Evolutionary conservation across 2,888 invertebrate genomes (phyloP), one percentile per base, ranked within the genome.

Genomic region (Drosophila ustulata): DNA sequence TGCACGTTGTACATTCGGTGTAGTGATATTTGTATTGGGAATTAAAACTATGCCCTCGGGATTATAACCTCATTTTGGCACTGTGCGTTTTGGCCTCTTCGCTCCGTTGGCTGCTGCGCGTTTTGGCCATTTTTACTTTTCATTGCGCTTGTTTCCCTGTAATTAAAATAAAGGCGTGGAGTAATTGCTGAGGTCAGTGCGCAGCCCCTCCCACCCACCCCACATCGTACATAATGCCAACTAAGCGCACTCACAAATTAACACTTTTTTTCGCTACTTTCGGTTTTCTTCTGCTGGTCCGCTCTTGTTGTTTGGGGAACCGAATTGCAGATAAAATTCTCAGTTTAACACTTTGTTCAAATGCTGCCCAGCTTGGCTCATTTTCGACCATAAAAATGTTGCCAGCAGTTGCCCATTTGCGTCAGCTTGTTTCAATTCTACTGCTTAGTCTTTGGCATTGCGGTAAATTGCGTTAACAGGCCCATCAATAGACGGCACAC

Each of bases 281-380:
- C 11, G 34, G n/a, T 34, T 41, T 52, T 51, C 51, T 71, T 55
- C 9, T 39, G 46, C 9, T 34, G 32, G 32, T 9, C 34, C 11
- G 11, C 23, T 23, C 13, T 8, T 56, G 71, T 78, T 80, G 81
- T 88, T 83, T 69, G 89, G 80, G 84, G 58, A 84, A 84, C 88
- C 80, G 78, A 88, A 85, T 75, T 69, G 88, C 88, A 89, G 89
- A 89, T 86, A 86, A 89, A 86, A 89, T 88, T 86, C 85, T 87
- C 89, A 89, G 85, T 87, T 86, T 86, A 86, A 89, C 85, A 86
- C 88, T 86, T 89, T 89, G 89, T 88, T 86, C 89, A 84, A 86
- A 86, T 87, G 85, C 73, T 72, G 71, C 83, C 73, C 26, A 37
- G 39, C 13, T 41, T 41, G n/a, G 68, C 50, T 43, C 80, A 71